Percentiles rank a stretch among this genome's conserved stretches.
Conservation (phyloP, 2,113 vertebrate genomes). For the Corythoichthys haematopterus region DNA sequence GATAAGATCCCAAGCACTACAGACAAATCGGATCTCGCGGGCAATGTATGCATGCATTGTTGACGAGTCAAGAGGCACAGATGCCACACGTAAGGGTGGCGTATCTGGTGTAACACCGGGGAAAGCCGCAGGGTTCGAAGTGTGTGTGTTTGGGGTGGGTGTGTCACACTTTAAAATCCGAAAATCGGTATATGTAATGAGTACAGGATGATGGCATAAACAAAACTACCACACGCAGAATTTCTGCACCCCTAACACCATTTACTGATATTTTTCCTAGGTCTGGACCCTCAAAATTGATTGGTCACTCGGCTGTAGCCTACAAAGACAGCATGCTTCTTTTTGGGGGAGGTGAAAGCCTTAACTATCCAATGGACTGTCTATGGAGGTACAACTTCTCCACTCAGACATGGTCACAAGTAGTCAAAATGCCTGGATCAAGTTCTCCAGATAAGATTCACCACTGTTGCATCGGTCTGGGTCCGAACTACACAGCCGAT, state of each 20-base stretch:
- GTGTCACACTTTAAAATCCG: too few relatives aligned
- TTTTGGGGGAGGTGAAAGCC: conserved; percentile 78
- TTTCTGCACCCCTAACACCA: not conserved
- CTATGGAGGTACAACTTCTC: conserved; percentile 80
- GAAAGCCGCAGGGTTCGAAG: too few relatives aligned
- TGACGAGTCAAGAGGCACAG: too few relatives aligned
- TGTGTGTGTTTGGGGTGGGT: too few relatives aligned
- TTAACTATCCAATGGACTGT: conserved; percentile 55
- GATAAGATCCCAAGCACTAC: too few relatives aligned
- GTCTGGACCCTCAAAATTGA: conserved; percentile 76
- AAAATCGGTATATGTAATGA: too few relatives aligned
- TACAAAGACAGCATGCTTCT: conserved; percentile 79
- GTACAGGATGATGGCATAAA: not conserved
- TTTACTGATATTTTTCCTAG: conserved; percentile 49
- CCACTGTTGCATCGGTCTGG: conserved; percentile 76
- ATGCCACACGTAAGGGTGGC: too few relatives aligned
- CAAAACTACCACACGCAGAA: not conserved
- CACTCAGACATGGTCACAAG: conserved; percentile 70
- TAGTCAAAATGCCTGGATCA: conserved; percentile 45
- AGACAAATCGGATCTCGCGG: too few relatives aligned
- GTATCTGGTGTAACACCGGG: too few relatives aligned
- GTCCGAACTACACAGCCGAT: conserved; percentile 58
- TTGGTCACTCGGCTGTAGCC: conserved; percentile 76
- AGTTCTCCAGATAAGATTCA: conserved; percentile 70
- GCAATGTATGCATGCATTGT: too few relatives aligned